Conservation (phyloP, 2,797 vertebrate species). For the Smutsia gigantea region DNA sequence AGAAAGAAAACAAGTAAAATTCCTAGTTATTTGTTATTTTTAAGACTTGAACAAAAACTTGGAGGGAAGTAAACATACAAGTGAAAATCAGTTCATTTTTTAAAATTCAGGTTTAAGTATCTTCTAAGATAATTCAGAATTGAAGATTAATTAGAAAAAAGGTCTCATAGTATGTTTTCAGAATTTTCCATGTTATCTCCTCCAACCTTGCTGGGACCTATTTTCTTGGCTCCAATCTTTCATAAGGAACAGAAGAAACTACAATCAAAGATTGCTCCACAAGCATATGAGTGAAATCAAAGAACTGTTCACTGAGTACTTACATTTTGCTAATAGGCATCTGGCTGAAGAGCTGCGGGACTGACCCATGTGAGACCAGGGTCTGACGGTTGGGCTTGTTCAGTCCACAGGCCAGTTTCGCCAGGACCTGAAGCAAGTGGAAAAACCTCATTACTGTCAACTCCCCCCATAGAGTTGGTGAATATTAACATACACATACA, state of each 20-base stretch:
- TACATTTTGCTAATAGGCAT: constrained; percentile 94
- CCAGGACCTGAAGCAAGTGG: constrained; percentile 89
- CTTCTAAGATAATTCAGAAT: constrained; percentile 33
- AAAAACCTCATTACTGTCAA: constrained; percentile 60
- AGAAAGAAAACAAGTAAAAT: constrained; percentile 18
- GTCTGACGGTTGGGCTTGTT: constrained; percentile 99
- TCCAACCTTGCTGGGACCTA: not conserved
- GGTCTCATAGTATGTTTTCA: not conserved
- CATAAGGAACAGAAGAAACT: constrained; percentile 29
- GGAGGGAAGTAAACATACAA: constrained; percentile 26
- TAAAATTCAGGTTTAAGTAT: constrained; percentile 34
- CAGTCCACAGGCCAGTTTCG: constrained; percentile 97
- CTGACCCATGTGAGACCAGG: constrained; percentile 90
- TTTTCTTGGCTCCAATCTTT: not conserved
- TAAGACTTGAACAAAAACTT: constrained; percentile 49
- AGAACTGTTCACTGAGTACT: constrained; percentile 81
- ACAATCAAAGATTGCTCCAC: not conserved
- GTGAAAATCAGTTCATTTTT: constrained; percentile 28
- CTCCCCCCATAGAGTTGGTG: not conserved
- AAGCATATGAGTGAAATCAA: not conserved
- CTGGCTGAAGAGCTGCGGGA: constrained; percentile 92
- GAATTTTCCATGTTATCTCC: not conserved
- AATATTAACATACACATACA: not conserved
- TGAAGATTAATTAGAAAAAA: constrained; percentile 16
- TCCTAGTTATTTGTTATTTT: constrained; percentile 4